Evolutionary conservation across 64 coral and sea anemone species (phyloP).

Genomic region (Montipora efflorescens): DNA sequence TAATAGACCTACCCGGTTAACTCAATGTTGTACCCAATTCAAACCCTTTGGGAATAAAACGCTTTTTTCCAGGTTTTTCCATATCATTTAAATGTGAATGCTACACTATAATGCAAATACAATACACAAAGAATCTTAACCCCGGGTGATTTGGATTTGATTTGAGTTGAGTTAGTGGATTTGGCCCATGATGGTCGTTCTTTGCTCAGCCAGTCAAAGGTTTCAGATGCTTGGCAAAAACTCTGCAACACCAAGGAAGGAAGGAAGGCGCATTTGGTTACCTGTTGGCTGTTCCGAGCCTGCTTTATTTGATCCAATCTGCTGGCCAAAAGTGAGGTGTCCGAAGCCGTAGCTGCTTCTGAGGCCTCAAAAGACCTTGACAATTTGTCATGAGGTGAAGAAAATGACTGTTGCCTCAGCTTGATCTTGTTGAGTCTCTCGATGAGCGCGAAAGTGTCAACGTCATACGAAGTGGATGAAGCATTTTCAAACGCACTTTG

Average conservation of each 20-base stretch:
- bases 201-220: neutral
- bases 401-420: conserved; percentile 42
- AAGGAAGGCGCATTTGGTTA: neutral
- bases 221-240: neutral
- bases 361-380: neutral
- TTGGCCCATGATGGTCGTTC: too few species aligned
- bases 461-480: conserved; percentile 7
- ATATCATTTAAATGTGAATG: too few species aligned
- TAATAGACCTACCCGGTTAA: too few species aligned
- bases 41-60: too few species aligned
- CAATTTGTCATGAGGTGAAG: neutral
- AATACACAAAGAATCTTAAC: too few species aligned
- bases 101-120: too few species aligned
- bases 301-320: conserved; percentile 59
- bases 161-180: too few species aligned
- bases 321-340: conserved; percentile 15
- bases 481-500: neutral
- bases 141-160: too few species aligned
- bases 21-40: too few species aligned
- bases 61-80: too few species aligned
- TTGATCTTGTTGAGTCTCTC: conserved; percentile 72
- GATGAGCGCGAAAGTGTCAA: conserved; percentile 59
- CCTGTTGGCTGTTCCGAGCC: conserved; percentile 55
- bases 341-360: neutral
- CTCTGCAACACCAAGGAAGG: neutral